Conservation (phyloP, 2,113 vertebrate species). For the Ifrita kowaldi region DNA sequence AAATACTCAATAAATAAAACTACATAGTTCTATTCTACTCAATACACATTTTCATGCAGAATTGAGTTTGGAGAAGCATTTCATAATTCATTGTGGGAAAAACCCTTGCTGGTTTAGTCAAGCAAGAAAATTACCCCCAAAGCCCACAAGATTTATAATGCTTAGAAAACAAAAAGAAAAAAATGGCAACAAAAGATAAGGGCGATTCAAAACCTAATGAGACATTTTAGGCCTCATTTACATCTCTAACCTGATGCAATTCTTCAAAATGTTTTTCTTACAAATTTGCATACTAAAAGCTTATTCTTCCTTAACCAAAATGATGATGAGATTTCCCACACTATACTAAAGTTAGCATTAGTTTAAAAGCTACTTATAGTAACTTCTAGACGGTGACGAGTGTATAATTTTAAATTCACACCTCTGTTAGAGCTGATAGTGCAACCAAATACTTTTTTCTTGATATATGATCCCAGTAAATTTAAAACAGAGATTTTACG, state of each 20-base stretch:
- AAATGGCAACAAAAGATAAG: slow-evolving; percentile 57
- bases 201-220: slow-evolving; percentile 80
- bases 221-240: slow-evolving; percentile 81
- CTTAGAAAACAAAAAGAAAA: slow-evolving; percentile 67
- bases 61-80: slow-evolving; percentile 61
- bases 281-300: slow-evolving; percentile 79
- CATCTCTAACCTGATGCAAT: slow-evolving; percentile 77
- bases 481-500: background rate
- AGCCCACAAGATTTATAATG: slow-evolving; percentile 77
- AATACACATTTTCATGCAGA: slow-evolving; percentile 44
- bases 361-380: slow-evolving; percentile 52
- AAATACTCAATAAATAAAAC: slow-evolving; percentile 35
- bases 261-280: slow-evolving; percentile 72
- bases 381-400: slow-evolving; percentile 27
- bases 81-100: slow-evolving; percentile 74
- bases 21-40: slow-evolving; percentile 3
- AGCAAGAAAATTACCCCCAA: slow-evolving; percentile 78
- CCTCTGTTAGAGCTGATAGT: background rate
- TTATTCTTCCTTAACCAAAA: slow-evolving; percentile 74
- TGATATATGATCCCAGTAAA: background rate
- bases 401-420: slow-evolving; percentile 45
- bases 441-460: background rate
- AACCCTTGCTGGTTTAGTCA: slow-evolving; percentile 69
- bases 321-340: slow-evolving; percentile 72
- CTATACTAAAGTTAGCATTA: slow-evolving; percentile 58